Evolutionary conservation across 2,797 vertebrate genomes (phyloP), one percentile per base, ranked within the genome.

Genomic region (Macropodus opercularis): DNA sequence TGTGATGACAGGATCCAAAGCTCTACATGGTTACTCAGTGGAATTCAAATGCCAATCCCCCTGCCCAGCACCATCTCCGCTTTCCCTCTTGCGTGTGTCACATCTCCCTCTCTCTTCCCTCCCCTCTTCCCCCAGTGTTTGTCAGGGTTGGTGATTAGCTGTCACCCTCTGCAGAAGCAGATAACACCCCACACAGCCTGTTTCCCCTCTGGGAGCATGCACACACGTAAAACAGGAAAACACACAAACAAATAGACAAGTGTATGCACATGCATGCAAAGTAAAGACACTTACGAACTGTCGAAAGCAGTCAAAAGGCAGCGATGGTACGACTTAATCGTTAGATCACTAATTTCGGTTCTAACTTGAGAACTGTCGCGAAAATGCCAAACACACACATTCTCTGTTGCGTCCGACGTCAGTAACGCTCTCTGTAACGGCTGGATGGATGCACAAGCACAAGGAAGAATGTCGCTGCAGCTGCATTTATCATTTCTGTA

Each of bases 61-160:
- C 72, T 71, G 69, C 80, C 77, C 85, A 75, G 72, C 74, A 52
- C 80, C 83, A 62, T 79, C 83, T 72, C 80, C 54, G 78, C 53
- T 14, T 43, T 21, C 23, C 36, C 46, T 39, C 56, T 47, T 58
- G 34, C 63, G 31, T 83, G 80, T 81, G 68, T 67, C 78, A 83
- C 75, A 60, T 60, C 82, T 42, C 69, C 67, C 75, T 60, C 73
- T 76, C 73, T 62, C 65, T 63, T 44, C 69, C 64, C 68, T 67
- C 83, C 80, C 50, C 81, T 75, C 77, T 74, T 80, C 81, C 81
- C 82, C 85, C 82, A 79, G 86, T 87, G 86, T 91, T 91, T 90
- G 89, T 92, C 90, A 92, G 86, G 82, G 79, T 81, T 83, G 86
- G 90, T 92, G 90, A 92, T 92, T 92, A 92, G 87, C 90, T 91